Conservation (phyloP, 2,797 vertebrate species). For the Sciaenops ocellatus region DNA sequence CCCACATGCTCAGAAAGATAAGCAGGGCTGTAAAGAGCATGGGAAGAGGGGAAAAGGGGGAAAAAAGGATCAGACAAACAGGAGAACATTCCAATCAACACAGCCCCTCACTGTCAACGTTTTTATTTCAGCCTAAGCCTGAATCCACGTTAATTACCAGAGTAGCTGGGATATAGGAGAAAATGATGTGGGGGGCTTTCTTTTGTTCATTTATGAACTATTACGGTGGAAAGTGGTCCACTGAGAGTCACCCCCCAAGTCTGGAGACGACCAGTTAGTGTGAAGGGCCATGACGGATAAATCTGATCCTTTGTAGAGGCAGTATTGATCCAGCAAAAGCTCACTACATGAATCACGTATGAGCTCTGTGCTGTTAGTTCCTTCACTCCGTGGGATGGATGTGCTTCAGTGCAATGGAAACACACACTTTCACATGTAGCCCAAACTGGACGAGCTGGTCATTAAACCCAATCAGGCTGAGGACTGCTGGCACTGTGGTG, state of each 20-base stretch:
- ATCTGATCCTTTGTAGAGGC: conserved; percentile 80
- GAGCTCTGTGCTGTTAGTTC: conserved; percentile 62
- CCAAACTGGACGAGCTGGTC: conserved; percentile 46
- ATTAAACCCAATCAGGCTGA: conserved; percentile 55
- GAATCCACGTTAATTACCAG: conserved; percentile 38
- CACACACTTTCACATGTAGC: conserved; percentile 33
- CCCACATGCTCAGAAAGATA: conserved; percentile 72
- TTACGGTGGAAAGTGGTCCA: conserved; percentile 44
- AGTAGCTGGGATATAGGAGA: conserved; percentile 18
- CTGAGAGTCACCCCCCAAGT: conserved; percentile 39
- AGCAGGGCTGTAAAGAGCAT: conserved; percentile 52
- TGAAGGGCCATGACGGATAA: conserved; percentile 76
- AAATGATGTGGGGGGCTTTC: not conserved
- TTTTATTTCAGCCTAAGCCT: conserved; percentile 24
- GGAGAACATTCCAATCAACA: conserved; percentile 50
- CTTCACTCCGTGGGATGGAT: conserved; percentile 58
- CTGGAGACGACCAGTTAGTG: conserved; percentile 68
- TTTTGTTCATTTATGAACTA: conserved; percentile 56
- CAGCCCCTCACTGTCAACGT: conserved; percentile 34
- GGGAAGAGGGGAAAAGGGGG: conserved; percentile 31
- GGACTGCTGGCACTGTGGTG: not conserved
- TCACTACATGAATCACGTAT: conserved; percentile 80
- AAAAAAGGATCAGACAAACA: conserved; percentile 19
- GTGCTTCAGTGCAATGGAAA: conserved; percentile 48
- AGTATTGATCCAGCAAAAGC: conserved; percentile 82